These are phyloP conservation scores for Achroia grisella DNA, from an alignment of 1,140 invertebrate genomes.

Conservation along the genomic window DNA sequence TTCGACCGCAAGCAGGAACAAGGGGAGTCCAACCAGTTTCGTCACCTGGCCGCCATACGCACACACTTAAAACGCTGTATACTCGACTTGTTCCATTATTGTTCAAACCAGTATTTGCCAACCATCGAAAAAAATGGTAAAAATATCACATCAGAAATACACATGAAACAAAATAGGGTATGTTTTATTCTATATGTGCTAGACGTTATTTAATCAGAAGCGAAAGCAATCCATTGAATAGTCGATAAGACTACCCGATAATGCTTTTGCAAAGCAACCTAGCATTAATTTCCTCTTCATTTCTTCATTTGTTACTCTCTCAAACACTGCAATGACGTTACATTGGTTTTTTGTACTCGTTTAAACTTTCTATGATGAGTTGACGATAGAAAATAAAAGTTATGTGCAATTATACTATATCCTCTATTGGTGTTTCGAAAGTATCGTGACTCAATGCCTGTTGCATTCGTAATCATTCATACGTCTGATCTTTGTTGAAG, in stretches of 20 bases:
- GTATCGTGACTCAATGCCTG: constrained; percentile 1
- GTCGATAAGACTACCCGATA: constrained; percentile 2
- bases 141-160: not conserved
- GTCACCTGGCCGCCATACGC: constrained; percentile 32
- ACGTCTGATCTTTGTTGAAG: too few species aligned
- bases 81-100: constrained; percentile 9
- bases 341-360: constrained; percentile 22
- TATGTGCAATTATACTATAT: constrained; percentile 11
- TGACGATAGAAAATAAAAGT: constrained; percentile 10
- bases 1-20: constrained; percentile 27
- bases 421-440: constrained; percentile 9
- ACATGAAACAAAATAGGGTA: too few species aligned
- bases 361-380: constrained; percentile 28
- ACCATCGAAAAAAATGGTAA: not conserved
- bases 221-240: constrained; percentile 26
- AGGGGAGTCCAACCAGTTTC: constrained; percentile 42
- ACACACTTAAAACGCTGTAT: constrained; percentile 7
- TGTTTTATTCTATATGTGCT: too few species aligned
- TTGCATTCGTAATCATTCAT: too few species aligned
- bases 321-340: constrained; percentile 13
- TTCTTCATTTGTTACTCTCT: constrained; percentile 16
- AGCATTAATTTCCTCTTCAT: too few species aligned
- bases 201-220: constrained; percentile 7
- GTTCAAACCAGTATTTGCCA: constrained; percentile 1
- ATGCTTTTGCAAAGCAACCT: constrained; percentile 14